Percentiles rank a stretch among this genome's conserved stretches.
phyloP scores from a whole-genome alignment of 2,113 vertebrate species.

The Cyprinodon tularosa region DNA sequence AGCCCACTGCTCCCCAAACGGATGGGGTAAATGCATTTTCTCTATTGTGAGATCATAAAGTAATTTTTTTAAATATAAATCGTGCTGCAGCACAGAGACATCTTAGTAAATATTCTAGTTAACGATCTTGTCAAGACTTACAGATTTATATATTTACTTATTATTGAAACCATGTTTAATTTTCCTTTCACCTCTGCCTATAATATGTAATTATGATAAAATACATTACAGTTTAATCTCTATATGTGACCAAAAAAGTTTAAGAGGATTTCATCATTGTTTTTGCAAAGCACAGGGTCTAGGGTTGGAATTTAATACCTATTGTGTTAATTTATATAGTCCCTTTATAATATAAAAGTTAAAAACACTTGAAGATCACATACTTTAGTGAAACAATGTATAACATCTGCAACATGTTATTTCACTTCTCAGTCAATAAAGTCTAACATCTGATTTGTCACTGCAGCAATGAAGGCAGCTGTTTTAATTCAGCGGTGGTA shows the following conservation, averaged over 20 bases:
- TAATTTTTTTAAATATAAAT: too few species aligned
- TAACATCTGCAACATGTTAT: not conserved
- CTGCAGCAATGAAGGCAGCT: conserved; percentile 86
- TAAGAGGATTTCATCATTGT: not conserved
- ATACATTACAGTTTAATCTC: not conserved
- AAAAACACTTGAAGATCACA: not conserved
- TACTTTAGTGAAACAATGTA: not conserved
- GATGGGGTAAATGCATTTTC: too few species aligned
- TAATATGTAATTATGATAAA: too few species aligned
- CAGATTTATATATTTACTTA: too few species aligned
- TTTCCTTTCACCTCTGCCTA: too few species aligned
- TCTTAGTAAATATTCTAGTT: not conserved
- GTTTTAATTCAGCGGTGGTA: conserved; percentile 96
- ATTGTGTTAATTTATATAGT: not conserved
- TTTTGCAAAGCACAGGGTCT: not conserved
- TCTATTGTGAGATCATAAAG: too few species aligned
- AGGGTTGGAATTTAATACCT: not conserved
- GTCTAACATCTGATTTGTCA: not conserved
- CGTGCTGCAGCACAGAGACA: too few species aligned
- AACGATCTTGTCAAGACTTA: too few species aligned
- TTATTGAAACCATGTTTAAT: too few species aligned
- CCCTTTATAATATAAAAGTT: not conserved
- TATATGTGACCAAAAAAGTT: not conserved
- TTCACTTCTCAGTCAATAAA: not conserved
- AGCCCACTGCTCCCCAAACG: too few species aligned